Conservation (phyloP, 2,113 vertebrate genomes). For the Apaloderma vittatum region DNA sequence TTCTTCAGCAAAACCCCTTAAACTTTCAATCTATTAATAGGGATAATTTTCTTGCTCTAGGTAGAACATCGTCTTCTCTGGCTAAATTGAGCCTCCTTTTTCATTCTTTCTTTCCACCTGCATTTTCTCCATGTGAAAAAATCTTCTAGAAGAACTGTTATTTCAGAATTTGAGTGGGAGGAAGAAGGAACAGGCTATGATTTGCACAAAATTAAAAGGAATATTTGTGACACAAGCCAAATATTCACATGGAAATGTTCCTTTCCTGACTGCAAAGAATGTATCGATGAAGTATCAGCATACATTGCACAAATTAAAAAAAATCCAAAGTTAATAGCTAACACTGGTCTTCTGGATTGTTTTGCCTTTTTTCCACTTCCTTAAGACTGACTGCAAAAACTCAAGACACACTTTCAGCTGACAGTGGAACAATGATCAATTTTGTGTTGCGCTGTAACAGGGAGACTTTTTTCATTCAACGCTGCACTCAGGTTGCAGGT, state of each 20-base stretch:
- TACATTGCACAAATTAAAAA: neutral
- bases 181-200: neutral
- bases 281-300: neutral
- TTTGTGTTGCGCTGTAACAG: neutral
- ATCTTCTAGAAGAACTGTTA: neutral
- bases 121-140: neutral
- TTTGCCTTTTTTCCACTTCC: neutral
- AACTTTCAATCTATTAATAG: constrained; percentile 28
- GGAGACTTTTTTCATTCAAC: constrained; percentile 9
- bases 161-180: constrained; percentile 25
- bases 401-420: neutral
- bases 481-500: neutral
- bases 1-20: neutral
- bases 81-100: neutral
- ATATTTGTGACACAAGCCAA: neutral
- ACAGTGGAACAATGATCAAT: neutral
- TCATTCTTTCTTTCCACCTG: constrained; percentile 3
- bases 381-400: neutral
- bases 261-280: neutral
- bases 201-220: constrained; percentile 31
- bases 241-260: neutral
- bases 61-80: constrained; percentile 16
- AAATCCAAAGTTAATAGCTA: neutral
- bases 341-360: neutral
- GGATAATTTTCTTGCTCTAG: neutral